Base-by-base conservation (phyloP, 2,888 invertebrate genomes). In the Amblyjoppa fuscipennis region DNA sequence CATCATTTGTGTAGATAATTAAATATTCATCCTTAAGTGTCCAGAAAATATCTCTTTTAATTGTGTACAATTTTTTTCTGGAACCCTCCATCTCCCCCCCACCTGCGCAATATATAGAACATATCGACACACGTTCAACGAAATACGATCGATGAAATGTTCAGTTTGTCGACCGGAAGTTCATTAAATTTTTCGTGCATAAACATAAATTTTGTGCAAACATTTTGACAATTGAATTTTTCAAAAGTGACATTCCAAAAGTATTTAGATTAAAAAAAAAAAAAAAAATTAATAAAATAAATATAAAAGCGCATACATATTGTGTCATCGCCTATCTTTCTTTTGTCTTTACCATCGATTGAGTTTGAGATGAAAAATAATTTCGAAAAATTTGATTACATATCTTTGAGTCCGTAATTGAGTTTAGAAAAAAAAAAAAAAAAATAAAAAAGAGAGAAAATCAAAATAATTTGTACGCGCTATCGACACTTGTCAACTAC, bases 1-100 rank as follows among this genome's bases (percentile, higher is more conserved):
- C 61, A 61, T 84, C 31, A 73, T 74, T 86, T 85, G 61, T 78
- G 86, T 87, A 81, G 81, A 87, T 83, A 83, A 80, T 74, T 81
- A 53, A 82, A 74, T 75, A 76, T 83, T 83, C 71, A 82, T 71
- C 77, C 70, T 81, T 76, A 61, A 80, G 31, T 74, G 69, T 74
- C 66, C 70, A 73, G 86, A 49, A 71, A 56, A 53, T 59, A 51
- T 76, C 73, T 84, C 81, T 69, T 82, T 82, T 74, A 78, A 80
- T 86, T 81, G 74, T 78, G 64, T 78, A 53, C 61, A 9, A 31
- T 79, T 78, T 53, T 53, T 66, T 66, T 74, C 13, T 76, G 56
- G 41, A 53, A 38, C 25, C 59, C 25, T 66, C 20, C 20, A 20
- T 20, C 20, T 20, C 25, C 59, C 25, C 59, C 25, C 59, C 25